phyloP scores from a whole-genome alignment of 2,113 vertebrate genomes.

The Onychostoma macrolepis region DNA sequence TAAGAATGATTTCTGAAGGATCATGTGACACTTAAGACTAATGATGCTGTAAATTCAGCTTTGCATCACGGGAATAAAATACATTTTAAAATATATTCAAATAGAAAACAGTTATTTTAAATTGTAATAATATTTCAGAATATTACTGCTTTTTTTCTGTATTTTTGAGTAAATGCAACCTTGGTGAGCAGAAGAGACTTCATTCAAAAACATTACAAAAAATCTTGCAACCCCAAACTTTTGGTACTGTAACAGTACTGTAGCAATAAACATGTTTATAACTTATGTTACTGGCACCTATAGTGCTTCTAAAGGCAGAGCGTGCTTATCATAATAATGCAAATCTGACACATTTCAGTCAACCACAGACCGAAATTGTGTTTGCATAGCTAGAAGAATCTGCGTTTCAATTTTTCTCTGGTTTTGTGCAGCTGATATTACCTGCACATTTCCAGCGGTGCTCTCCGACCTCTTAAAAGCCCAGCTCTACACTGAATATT shows the following conservation, averaged over 20 bases:
- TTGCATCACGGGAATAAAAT: not conserved
- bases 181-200: not conserved
- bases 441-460: not conserved
- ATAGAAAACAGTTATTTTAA: not conserved
- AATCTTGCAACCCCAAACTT: not conserved
- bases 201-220: not conserved
- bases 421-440: not conserved
- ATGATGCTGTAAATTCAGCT: not conserved
- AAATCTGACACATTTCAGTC: not conserved
- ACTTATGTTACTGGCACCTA: not conserved
- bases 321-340: too few relatives aligned
- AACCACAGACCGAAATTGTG: not conserved
- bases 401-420: not conserved
- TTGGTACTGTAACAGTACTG: not conserved
- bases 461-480: not conserved
- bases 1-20: not conserved
- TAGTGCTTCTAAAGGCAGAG: not conserved
- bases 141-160: not conserved
- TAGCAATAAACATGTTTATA: not conserved
- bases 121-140: not conserved
- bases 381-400: not conserved
- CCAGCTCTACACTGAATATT: slow-evolving; percentile 4
- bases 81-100: not conserved
- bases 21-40: not conserved
- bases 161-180: not conserved